A percentile compares a stretch with the other conserved stretches of the same genome.
Conservation (phyloP, 2,797 vertebrate species). For the Pitangus sulphuratus region DNA sequence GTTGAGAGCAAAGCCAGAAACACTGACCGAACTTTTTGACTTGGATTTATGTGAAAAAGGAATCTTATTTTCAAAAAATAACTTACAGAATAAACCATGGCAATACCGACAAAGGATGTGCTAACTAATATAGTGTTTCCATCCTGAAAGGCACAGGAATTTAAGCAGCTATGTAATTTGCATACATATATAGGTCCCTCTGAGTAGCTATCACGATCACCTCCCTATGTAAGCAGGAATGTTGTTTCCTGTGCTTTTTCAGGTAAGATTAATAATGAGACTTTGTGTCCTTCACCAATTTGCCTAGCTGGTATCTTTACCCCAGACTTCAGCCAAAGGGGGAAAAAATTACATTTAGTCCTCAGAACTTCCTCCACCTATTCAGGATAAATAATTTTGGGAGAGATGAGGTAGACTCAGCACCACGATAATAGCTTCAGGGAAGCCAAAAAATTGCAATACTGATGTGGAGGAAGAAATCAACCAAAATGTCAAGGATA, state of each 20-base stretch:
- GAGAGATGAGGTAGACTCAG: neutral
- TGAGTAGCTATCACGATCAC: neutral
- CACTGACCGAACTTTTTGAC: neutral
- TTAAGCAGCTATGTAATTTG: neutral
- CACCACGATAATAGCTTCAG: neutral
- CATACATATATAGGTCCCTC: neutral
- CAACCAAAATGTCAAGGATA: neutral
- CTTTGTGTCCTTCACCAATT: neutral
- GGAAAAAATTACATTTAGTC: neutral
- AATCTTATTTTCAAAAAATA: neutral
- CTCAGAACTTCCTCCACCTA: neutral
- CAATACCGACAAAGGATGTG: neutral
- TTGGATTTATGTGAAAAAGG: neutral
- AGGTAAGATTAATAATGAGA: neutral
- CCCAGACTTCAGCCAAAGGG: neutral
- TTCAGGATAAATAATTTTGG: neutral
- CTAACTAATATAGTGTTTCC: neutral
- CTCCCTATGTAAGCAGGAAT: neutral
- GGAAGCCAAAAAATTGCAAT: neutral
- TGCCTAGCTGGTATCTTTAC: neutral
- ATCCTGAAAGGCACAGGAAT: neutral
- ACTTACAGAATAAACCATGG: fast-evolving
- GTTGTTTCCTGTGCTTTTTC: neutral
- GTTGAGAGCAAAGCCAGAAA: neutral
- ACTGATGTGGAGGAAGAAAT: neutral